A percentile compares a stretch with the other conserved stretches of the same genome.
These are phyloP conservation scores for Tuta absoluta DNA, from an alignment of 2,888 invertebrate species.

Conservation along the genomic window DNA sequence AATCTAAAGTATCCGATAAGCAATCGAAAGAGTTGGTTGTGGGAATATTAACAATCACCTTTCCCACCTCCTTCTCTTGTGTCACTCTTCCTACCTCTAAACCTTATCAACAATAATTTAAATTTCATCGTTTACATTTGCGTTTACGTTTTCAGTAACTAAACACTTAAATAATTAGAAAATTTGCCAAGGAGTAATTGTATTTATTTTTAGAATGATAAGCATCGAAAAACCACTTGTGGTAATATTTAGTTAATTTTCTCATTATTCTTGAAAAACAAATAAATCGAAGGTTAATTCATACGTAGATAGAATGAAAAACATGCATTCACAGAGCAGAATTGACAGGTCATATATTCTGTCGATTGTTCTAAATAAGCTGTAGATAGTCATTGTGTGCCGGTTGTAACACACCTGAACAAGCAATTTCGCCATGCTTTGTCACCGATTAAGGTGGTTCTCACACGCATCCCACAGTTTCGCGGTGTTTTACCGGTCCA, in stretches of 20 bases:
- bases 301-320: constrained; percentile 31
- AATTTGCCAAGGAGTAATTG: background rate
- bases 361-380: constrained; percentile 33
- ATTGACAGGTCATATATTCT: constrained; percentile 37
- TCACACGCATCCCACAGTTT: too few species aligned
- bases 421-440: constrained; percentile 44
- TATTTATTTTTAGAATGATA: constrained; percentile 1
- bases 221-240: background rate
- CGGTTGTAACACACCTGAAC: constrained; percentile 42
- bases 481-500: too few species aligned
- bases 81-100: too few species aligned
- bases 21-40: too few species aligned
- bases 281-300: constrained; percentile 22
- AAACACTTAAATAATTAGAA: too few species aligned
- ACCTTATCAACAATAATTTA: too few species aligned
- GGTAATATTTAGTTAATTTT: background rate
- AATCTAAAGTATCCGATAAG: too few species aligned
- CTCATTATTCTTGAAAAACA: background rate
- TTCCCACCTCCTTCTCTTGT: too few species aligned
- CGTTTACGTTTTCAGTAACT: too few species aligned
- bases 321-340: constrained; percentile 27
- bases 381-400: constrained; percentile 45
- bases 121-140: too few species aligned
- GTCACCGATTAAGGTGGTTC: constrained; percentile 46
- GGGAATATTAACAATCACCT: too few species aligned